phyloP scores from a whole-genome alignment of 2,113 vertebrate genomes.

The Crotalus helleri region DNA sequence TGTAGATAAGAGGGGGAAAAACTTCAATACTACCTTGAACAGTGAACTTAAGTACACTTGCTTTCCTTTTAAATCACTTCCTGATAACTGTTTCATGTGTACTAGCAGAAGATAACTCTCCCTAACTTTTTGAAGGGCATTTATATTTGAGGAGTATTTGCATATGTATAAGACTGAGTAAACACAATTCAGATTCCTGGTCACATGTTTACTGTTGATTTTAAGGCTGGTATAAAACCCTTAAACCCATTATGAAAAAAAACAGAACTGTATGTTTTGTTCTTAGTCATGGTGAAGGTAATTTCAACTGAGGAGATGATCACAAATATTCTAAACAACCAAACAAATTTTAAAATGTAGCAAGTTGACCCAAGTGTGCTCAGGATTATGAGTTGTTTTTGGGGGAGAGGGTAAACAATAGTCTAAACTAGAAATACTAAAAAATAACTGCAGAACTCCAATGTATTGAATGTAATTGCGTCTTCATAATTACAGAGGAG shows the following conservation, averaged over 20 bases:
- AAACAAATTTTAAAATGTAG: background rate
- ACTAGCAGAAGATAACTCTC: background rate
- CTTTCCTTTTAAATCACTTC: background rate
- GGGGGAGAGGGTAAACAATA: background rate
- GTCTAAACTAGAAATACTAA: background rate
- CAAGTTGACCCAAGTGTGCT: background rate
- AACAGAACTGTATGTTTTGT: background rate
- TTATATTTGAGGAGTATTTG: background rate
- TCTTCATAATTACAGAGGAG: background rate
- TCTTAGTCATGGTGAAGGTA: too few relatives aligned
- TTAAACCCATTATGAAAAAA: background rate
- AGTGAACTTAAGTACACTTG: background rate
- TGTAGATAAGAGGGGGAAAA: background rate
- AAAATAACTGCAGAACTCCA: background rate
- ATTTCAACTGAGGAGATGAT: background rate
- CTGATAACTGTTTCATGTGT: background rate
- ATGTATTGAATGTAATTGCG: background rate
- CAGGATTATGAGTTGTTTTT: background rate
- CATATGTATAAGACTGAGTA: background rate
- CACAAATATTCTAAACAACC: background rate
- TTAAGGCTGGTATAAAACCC: background rate
- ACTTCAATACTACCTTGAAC: background rate
- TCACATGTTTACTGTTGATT: background rate
- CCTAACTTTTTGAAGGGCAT: background rate
- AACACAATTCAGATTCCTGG: background rate